Evolutionary conservation across 1,140 invertebrate species (phyloP).

Genomic region (Ctenoplectra terminalis): DNA sequence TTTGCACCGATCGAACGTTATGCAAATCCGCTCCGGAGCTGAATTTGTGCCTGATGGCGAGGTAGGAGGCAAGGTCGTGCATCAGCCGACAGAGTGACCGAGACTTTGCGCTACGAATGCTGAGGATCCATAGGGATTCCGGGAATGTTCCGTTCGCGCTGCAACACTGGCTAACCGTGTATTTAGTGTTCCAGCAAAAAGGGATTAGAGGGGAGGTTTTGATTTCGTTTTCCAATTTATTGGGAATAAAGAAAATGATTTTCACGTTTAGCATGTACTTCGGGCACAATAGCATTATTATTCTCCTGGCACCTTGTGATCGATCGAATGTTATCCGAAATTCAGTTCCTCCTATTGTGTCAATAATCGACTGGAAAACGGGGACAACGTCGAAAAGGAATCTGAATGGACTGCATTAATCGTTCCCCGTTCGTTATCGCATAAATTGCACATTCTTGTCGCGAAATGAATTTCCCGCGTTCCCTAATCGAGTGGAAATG

Average conservation of each 20-base stretch:
- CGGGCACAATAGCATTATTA: background rate
- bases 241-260: background rate
- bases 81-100: constrained; percentile 28
- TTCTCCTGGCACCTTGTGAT: background rate
- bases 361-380: constrained; percentile 37
- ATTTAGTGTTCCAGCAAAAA: background rate
- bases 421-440: constrained; percentile 65
- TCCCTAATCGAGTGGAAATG: constrained; percentile 68
- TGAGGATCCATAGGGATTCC: background rate
- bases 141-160: background rate
- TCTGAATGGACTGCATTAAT: constrained; percentile 59
- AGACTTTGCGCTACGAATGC: background rate
- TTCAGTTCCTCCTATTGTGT: constrained; percentile 23
- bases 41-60: constrained; percentile 44
- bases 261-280: background rate
- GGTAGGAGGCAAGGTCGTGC: constrained; percentile 42
- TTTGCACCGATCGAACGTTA: constrained; percentile 51
- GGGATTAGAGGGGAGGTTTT: background rate
- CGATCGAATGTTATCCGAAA: constrained; percentile 33
- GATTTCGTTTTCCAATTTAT: no score
- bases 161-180: background rate
- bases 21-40: constrained; percentile 40
- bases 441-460: constrained; percentile 68
- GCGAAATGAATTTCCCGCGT: constrained; percentile 65
- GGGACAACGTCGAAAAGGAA: constrained; percentile 55